Percentiles rank a stretch among this genome's conserved stretches.
These are phyloP conservation scores for Oplegnathus fasciatus DNA, from an alignment of 2,113 vertebrate genomes.

Conservation along the genomic window DNA sequence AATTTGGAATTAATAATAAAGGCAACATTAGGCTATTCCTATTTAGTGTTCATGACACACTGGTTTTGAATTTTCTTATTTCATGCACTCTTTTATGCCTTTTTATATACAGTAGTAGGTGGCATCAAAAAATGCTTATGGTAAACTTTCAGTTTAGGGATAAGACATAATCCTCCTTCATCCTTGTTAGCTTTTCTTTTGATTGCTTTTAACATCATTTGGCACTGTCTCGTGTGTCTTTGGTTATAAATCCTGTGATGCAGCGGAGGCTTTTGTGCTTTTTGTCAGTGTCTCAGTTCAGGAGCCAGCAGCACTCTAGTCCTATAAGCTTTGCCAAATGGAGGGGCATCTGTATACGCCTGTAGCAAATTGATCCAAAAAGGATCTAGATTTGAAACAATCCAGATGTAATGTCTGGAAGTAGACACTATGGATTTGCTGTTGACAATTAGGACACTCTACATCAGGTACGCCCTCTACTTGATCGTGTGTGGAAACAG, in stretches of 20 bases:
- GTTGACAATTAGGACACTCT: constrained; percentile 8
- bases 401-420: constrained; percentile 33
- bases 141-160: constrained; percentile 10
- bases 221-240: constrained; percentile 15
- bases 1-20: background rate
- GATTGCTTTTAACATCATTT: constrained; percentile 41
- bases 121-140: constrained; percentile 14
- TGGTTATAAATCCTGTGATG: constrained; percentile 43
- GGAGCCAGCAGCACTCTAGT: constrained; percentile 51
- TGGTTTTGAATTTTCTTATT: background rate
- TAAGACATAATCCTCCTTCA: constrained; percentile 13
- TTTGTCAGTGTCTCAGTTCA: constrained; percentile 45
- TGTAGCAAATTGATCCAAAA: constrained; percentile 24
- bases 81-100: background rate
- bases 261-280: constrained; percentile 31
- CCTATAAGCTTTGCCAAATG: constrained; percentile 42
- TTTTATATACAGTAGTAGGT: background rate
- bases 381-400: constrained; percentile 33
- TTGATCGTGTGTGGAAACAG: background rate
- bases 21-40: background rate
- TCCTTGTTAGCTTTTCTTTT: constrained; percentile 27
- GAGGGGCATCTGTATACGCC: constrained; percentile 20
- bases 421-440: background rate
- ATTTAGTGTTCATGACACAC: background rate
- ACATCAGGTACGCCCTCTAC: background rate